These are phyloP conservation scores for Apeltes quadracus DNA, from an alignment of 2,113 vertebrate genomes.

Conservation along the genomic window DNA sequence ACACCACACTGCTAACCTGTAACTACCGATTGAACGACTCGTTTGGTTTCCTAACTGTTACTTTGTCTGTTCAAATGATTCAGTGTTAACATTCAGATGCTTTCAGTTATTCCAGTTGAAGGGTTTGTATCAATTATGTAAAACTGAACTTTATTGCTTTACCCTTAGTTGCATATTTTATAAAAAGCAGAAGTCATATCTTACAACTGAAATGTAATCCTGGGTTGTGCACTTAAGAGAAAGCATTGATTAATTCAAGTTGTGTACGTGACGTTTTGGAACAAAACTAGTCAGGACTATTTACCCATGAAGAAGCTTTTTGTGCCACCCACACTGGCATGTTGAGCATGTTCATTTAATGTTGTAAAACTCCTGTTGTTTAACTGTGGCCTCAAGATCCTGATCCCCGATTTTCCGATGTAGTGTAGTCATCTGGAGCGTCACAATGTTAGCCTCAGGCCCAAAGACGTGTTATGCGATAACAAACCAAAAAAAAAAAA, in stretches of 20 bases:
- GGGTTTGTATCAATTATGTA: constrained; percentile 1
- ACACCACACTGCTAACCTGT: constrained; percentile 35
- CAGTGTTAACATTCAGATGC: constrained; percentile 19
- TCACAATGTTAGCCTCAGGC: constrained; percentile 14
- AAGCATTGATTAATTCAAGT: constrained; percentile 23
- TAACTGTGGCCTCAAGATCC: constrained; percentile 15
- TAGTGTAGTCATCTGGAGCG: constrained; percentile 8
- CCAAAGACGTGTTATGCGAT: constrained; percentile 28
- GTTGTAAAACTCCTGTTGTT: constrained; percentile 36
- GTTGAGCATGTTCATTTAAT: constrained; percentile 25
- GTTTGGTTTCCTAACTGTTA: constrained; percentile 47
- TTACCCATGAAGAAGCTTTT: constrained; percentile 17
- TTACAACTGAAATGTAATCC: background rate
- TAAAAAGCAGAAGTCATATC: constrained; percentile 5
- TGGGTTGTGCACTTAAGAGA: background rate
- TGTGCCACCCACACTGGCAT: constrained; percentile 31
- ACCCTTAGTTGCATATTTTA: constrained; percentile 3
- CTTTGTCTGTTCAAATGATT: constrained; percentile 54
- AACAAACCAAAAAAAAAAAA: constrained; percentile 43
- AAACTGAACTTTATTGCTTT: background rate
- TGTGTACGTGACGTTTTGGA: constrained; percentile 14
- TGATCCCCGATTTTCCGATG: constrained; percentile 1
- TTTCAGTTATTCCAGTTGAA: constrained; percentile 10
- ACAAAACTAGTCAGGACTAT: constrained; percentile 14
- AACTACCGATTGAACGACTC: constrained; percentile 57